These are phyloP conservation scores for Celastrina argiolus DNA, from an alignment of 2,888 invertebrate species.

Conservation along the genomic window DNA sequence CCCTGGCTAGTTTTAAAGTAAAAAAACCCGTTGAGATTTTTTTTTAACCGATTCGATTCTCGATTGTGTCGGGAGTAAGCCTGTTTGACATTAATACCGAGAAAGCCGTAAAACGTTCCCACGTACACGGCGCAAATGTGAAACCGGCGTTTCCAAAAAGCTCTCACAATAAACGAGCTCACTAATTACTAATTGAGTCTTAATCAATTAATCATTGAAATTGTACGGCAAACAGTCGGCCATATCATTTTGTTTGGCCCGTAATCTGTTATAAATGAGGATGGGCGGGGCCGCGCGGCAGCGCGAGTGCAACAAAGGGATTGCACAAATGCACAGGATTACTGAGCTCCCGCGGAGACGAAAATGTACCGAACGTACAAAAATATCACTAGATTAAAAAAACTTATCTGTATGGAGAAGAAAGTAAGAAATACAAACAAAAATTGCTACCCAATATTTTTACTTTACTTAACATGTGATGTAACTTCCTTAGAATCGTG, in stretches of 20 bases:
- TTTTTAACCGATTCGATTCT: too few relatives aligned
- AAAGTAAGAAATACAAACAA: too few relatives aligned
- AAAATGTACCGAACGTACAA: slow-evolving; percentile 4
- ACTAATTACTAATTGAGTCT: slow-evolving; percentile 17
- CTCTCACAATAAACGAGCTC: not conserved
- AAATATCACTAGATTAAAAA: too few relatives aligned
- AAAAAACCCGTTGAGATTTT: too few relatives aligned
- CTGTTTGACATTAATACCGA: too few relatives aligned
- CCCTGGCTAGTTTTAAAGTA: too few relatives aligned
- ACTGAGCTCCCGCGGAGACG: not conserved
- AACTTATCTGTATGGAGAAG: too few relatives aligned
- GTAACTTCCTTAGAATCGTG: too few relatives aligned
- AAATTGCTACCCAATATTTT: too few relatives aligned
- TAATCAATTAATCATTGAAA: slow-evolving; percentile 17
- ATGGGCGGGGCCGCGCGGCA: slow-evolving; percentile 1
- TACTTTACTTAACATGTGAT: too few relatives aligned
- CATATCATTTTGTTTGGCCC: slow-evolving; percentile 1
- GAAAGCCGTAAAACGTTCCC: not conserved
- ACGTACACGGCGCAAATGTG: not conserved
- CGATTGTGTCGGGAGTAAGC: too few relatives aligned
- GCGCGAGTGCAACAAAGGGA: slow-evolving; percentile 4
- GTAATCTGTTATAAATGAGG: slow-evolving; percentile 19
- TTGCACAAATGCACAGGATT: not conserved
- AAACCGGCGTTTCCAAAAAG: not conserved
- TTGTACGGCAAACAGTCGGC: not conserved